phyloP scores from a whole-genome alignment of 2,888 invertebrate species.

The Lucinisca nassula region DNA sequence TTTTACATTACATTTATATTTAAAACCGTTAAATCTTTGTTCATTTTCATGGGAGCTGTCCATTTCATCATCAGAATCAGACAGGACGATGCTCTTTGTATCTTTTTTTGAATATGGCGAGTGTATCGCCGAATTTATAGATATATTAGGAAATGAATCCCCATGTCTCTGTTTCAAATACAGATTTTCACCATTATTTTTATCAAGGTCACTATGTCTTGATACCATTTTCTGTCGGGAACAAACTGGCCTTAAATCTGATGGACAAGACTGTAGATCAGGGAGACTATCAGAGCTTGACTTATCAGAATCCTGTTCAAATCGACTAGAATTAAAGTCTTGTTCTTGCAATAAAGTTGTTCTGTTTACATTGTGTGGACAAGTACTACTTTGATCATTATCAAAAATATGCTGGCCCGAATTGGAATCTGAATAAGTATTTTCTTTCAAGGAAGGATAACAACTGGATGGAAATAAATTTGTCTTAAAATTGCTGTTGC shows the following conservation, averaged over 20 bases:
- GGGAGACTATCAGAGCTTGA: slow-evolving; percentile 3
- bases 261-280: background rate
- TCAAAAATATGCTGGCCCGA: background rate
- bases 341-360: background rate
- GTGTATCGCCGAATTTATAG: background rate
- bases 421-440: no score
- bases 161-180: background rate
- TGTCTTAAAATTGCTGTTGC: no score
- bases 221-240: background rate
- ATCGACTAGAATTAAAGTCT: background rate
- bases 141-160: background rate
- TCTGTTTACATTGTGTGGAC: background rate
- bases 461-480: no score
- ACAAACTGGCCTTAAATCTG: no score
- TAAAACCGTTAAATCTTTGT: no score
- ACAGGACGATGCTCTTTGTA: background rate
- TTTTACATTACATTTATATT: background rate
- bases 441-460: no score
- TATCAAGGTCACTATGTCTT: background rate
- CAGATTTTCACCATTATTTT: background rate
- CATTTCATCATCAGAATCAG: background rate
- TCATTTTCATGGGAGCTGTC: no score
- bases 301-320: background rate
- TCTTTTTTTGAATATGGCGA: background rate
- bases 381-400: background rate